Base-by-base conservation (phyloP, 2,113 vertebrate genomes). In the Pollachius pollachius region DNA sequence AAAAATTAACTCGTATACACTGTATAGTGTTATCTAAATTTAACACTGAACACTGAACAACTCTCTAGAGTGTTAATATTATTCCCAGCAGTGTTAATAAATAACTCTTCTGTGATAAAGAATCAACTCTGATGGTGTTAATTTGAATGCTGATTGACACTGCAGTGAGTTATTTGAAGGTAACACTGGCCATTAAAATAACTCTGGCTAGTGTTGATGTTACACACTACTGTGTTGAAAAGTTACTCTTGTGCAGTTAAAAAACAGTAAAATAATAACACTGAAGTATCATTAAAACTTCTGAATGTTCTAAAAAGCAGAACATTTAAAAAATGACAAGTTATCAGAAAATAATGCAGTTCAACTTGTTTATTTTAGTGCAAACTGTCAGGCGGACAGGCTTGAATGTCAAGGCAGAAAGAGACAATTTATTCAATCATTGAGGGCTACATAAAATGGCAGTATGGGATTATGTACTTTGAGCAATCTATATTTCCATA, bases 401-500 rank as follows among this genome's bases (percentile, higher is more conserved):
- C 71, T 21, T 68, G 62, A 68, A 57, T 62, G 15, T 62, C 57
- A 59, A 59, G 27, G 58, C 54, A 30, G 18, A 19, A 17, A 65
- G 18, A 65, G 48, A 5, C 34, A 65, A 30, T 65, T 65, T 48
- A 23, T 23, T 23, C 21, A 21, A 56, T 30, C 67, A 69, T 23
- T 61, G 67, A 64, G 6, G 48, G 64, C 65, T 72, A 52, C 57
- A 65, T 65, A 58, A 72, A 64, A 60, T 72, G 65, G 60, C 75
- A 71, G 52, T 77, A 77, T 59, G 65, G 65, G 15, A 72, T 69
- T 25, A 70, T 18, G 54, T 70, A 65, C 37, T 66, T 41, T 21
- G 62, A 64, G 57, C 54, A 75, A 70, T 75, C 73, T 60, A 63
- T 67, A 16, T 19, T 72, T 15, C 69, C 65, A 77, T 68, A 72